These are phyloP conservation scores for Orthosia cruda DNA, from an alignment of 2,888 invertebrate genomes.

Conservation along the genomic window DNA sequence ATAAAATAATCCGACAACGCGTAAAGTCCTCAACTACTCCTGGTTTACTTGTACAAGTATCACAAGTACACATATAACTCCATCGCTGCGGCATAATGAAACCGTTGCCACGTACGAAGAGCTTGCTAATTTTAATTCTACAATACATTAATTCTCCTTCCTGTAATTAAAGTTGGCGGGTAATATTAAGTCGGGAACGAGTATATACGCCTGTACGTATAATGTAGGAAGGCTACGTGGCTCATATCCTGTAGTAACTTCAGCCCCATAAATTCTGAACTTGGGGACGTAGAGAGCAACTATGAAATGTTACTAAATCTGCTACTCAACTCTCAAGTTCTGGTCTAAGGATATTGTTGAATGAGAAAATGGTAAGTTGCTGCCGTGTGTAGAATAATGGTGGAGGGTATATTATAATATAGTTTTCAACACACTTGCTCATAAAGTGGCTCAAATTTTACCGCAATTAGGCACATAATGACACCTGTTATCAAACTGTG, in stretches of 20 bases:
- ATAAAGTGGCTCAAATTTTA: no score
- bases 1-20: not conserved
- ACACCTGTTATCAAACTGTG: no score
- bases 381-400: slow-evolving; percentile 60
- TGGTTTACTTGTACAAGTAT: slow-evolving; percentile 6
- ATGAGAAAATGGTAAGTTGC: slow-evolving; percentile 66
- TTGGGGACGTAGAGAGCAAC: slow-evolving; percentile 75
- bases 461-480: no score
- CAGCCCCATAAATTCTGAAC: slow-evolving; percentile 76
- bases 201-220: slow-evolving; percentile 66
- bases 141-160: slow-evolving; percentile 67
- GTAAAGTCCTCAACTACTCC: not conserved
- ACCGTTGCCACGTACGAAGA: slow-evolving; percentile 41
- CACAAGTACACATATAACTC: slow-evolving; percentile 54
- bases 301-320: slow-evolving; percentile 77
- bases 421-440: no score
- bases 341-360: slow-evolving; percentile 65
- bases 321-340: slow-evolving; percentile 71
- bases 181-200: slow-evolving; percentile 63
- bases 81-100: slow-evolving; percentile 59
- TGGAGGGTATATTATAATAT: slow-evolving; percentile 26
- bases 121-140: slow-evolving; percentile 66
- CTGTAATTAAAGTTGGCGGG: slow-evolving; percentile 66
- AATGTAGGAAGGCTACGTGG: slow-evolving; percentile 65
- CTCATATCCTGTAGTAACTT: slow-evolving; percentile 71